Conservation (phyloP, 2,888 invertebrate species). For the Macaria notata region DNA sequence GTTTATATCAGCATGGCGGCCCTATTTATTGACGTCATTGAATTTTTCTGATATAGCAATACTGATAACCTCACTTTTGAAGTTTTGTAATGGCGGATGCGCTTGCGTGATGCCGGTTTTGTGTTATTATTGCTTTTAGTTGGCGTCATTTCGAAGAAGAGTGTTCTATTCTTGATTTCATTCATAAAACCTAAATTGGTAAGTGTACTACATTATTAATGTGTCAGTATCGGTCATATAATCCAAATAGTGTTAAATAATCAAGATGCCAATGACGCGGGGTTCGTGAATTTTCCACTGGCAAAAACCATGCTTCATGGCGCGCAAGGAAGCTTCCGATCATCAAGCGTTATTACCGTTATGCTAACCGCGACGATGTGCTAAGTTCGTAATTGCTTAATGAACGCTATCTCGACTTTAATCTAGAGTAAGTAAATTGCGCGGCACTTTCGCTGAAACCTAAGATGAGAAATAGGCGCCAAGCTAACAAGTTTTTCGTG, state of each 20-base stretch:
- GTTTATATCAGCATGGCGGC: no score
- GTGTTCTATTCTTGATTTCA: constrained; percentile 56
- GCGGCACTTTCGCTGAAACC: constrained; percentile 61
- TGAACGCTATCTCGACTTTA: no score
- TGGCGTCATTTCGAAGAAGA: constrained; percentile 67
- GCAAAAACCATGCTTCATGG: constrained; percentile 70
- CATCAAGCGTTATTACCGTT: constrained; percentile 54
- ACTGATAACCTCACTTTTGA: constrained; percentile 58
- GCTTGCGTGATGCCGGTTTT: constrained; percentile 82
- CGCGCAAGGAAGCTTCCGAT: constrained; percentile 47
- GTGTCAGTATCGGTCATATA: not conserved
- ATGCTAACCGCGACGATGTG: constrained; percentile 37
- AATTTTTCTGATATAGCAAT: constrained; percentile 43
- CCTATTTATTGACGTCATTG: constrained; percentile 18
- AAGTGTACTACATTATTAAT: constrained; percentile 25
- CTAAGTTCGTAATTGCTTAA: constrained; percentile 30
- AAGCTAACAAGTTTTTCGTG: constrained; percentile 43
- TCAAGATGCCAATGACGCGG: constrained; percentile 32
- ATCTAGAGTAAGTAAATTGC: constrained; percentile 43
- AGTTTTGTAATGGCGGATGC: constrained; percentile 77
- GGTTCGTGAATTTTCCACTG: constrained; percentile 68
- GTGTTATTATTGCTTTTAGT: constrained; percentile 71
- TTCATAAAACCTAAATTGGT: constrained; percentile 47
- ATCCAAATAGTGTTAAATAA: not conserved
- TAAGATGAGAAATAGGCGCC: constrained; percentile 56